Conservation (phyloP, 2,113 vertebrate species). For the Galeopterus variegatus region DNA sequence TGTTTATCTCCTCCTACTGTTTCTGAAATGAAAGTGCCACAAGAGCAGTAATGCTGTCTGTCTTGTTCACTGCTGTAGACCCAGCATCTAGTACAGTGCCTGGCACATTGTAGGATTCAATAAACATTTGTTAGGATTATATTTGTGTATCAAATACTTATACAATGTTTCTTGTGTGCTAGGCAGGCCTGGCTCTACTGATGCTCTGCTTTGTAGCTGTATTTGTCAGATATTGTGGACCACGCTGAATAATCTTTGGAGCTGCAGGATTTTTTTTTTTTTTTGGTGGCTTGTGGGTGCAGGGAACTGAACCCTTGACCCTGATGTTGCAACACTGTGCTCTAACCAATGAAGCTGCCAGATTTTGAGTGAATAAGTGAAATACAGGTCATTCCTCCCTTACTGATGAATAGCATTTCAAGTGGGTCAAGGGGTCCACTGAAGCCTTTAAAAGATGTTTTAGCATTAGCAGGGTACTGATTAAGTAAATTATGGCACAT, state of each 20-base stretch:
- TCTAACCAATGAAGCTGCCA: neutral
- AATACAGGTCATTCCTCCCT: neutral
- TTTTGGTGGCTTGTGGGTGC: no score
- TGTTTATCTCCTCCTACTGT: neutral
- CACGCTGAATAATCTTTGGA: neutral
- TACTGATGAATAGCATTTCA: neutral
- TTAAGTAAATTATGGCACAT: neutral
- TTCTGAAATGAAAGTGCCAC: neutral
- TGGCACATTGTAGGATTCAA: neutral
- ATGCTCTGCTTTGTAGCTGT: neutral
- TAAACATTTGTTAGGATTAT: slow-evolving; percentile 4
- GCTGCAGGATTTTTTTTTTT: neutral
- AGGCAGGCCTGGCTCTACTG: neutral
- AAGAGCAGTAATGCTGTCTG: neutral
- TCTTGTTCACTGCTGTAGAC: neutral
- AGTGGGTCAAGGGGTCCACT: neutral
- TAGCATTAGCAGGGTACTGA: neutral
- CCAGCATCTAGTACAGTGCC: neutral
- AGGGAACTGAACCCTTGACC: no score
- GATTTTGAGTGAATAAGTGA: slow-evolving; percentile 28
- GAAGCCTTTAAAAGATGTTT: slow-evolving; percentile 28
- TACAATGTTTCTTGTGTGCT: neutral
- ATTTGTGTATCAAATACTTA: neutral
- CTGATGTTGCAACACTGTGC: no score
- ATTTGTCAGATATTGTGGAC: slow-evolving; percentile 30